These are phyloP conservation scores for Brachypterus glaber DNA, from an alignment of 2,888 invertebrate genomes.

Conservation along the genomic window DNA sequence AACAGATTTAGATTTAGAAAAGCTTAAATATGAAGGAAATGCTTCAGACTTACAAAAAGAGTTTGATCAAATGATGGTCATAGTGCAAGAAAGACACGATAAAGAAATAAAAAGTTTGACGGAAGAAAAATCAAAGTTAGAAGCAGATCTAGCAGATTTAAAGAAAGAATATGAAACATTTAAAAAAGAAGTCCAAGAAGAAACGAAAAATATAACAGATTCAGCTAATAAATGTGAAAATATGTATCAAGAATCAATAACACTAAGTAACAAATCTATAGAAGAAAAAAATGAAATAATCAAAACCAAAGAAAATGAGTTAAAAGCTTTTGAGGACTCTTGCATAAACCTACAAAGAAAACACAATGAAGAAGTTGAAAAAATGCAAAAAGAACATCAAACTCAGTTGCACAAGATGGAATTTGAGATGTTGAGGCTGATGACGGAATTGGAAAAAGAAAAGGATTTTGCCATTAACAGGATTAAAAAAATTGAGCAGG, in stretches of 20 bases:
- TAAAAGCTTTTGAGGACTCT: conserved; percentile 21
- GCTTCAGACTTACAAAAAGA: conserved; percentile 39
- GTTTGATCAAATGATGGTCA: conserved; percentile 37
- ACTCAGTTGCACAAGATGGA: conserved; percentile 32
- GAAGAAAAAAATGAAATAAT: conserved; percentile 14
- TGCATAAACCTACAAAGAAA: conserved; percentile 20
- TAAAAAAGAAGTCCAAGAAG: conserved; percentile 15
- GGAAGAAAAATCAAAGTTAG: conserved; percentile 31
- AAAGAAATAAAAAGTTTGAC: conserved; percentile 40
- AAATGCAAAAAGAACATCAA: conserved; percentile 26
- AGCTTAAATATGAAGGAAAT: conserved; percentile 37
- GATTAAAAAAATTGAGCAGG: conserved; percentile 23
- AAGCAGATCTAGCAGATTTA: conserved; percentile 17
- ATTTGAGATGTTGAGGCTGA: conserved; percentile 31
- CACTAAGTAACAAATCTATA: conserved; percentile 9
- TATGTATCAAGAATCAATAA: conserved; percentile 13
- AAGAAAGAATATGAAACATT: conserved; percentile 18
- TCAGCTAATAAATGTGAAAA: conserved; percentile 19
- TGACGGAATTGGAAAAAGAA: conserved; percentile 32
- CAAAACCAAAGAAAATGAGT: conserved; percentile 19
- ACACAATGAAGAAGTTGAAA: conserved; percentile 26
- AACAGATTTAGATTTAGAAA: conserved; percentile 36
- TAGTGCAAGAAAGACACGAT: conserved; percentile 37
- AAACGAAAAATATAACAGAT: conserved; percentile 14
- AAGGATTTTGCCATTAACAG: conserved; percentile 22